A percentile compares a stretch with the other conserved stretches of the same genome.
phyloP scores from a whole-genome alignment of 2,888 invertebrate genomes.

The Acanthoscelides obtectus region DNA sequence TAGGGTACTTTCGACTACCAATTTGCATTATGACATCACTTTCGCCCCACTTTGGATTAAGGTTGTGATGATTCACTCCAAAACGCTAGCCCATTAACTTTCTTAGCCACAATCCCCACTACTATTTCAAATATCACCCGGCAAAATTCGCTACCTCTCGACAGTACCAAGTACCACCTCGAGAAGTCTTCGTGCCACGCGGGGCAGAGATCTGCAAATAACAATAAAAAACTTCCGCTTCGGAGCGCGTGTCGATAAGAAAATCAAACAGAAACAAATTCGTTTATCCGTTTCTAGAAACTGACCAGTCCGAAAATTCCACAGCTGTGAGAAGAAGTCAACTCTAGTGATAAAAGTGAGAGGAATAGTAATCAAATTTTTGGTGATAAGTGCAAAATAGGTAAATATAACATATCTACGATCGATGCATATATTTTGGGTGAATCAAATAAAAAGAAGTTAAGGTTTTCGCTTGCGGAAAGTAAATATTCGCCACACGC shows the following conservation, averaged over 20 bases:
- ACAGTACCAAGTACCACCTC: background rate
- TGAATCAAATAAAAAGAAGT: too few species aligned
- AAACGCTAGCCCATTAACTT: too few species aligned
- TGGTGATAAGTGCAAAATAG: too few species aligned
- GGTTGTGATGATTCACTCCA: too few species aligned
- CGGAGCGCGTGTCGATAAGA: constrained; percentile 14
- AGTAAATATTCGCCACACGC: too few species aligned
- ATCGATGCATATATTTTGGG: too few species aligned
- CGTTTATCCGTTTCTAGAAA: background rate
- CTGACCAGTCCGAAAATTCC: background rate
- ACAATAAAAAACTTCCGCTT: constrained; percentile 9
- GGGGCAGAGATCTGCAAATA: background rate
- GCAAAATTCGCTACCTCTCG: background rate
- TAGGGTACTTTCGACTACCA: too few species aligned
- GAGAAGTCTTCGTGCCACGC: background rate
- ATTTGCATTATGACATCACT: too few species aligned
- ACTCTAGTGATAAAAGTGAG: background rate
- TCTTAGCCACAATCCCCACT: background rate
- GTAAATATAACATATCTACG: too few species aligned
- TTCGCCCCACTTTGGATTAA: too few species aligned
- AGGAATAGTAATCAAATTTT: too few species aligned
- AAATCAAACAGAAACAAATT: constrained; percentile 18
- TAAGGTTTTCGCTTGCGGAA: too few species aligned
- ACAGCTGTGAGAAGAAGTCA: background rate
- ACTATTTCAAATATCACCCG: background rate